A percentile compares a stretch with the other conserved stretches of the same genome.
Conservation (phyloP, 2,113 vertebrate species). For the Phoxinus phoxinus region DNA sequence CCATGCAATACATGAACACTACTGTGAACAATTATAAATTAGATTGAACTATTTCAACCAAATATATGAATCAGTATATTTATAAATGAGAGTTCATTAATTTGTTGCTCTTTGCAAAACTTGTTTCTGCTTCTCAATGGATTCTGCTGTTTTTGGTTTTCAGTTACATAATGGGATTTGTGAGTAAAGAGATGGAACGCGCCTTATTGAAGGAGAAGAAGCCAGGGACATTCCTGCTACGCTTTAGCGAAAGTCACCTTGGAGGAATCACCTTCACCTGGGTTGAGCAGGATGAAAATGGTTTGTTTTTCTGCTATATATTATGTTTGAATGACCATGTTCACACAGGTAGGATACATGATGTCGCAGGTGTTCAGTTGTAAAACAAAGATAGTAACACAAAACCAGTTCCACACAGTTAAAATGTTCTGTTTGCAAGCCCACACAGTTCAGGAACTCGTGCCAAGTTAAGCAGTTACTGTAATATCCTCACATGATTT, state of each 20-base stretch:
- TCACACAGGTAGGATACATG: neutral
- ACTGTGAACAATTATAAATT: neutral
- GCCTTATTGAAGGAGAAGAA: conserved; percentile 88
- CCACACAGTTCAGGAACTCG: neutral
- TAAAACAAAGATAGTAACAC: neutral
- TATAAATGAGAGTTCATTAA: neutral
- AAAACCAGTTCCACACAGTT: neutral
- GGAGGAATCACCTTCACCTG: conserved; percentile 98
- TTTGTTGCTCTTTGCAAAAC: neutral
- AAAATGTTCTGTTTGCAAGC: neutral
- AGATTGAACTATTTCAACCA: neutral
- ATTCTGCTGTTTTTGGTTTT: conserved; percentile 3
- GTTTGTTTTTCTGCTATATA: conserved; percentile 69
- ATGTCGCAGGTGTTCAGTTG: neutral
- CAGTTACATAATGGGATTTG: conserved; percentile 96
- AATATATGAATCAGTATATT: neutral
- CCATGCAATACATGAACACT: neutral
- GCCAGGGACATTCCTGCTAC: conserved; percentile 90
- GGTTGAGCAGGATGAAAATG: conserved; percentile 88
- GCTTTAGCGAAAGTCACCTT: conserved; percentile 96
- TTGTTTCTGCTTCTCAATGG: neutral
- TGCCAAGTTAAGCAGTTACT: neutral
- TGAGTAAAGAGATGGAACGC: conserved; percentile 94
- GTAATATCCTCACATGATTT: neutral
- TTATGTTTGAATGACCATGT: neutral